Evolutionary conservation across 1,140 invertebrate species (phyloP).

Genomic region (Eulimnadia texana): DNA sequence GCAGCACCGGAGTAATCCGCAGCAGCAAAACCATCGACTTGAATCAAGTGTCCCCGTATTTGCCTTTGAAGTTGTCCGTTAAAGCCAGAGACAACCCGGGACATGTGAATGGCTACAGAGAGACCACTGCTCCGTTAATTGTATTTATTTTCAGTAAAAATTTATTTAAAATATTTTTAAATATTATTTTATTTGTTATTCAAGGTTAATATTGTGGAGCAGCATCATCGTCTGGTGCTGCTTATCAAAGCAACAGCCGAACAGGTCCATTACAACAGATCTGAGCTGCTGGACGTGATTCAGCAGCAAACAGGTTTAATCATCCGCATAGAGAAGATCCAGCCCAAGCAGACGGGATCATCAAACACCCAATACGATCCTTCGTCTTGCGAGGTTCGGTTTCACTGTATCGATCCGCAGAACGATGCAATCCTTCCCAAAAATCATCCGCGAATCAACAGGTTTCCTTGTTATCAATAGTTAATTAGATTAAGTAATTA

Average conservation of each 20-base stretch:
- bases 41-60: conserved; percentile 27
- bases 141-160: conserved; percentile 30
- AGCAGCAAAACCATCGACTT: conserved; percentile 2
- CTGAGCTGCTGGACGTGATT: conserved; percentile 47
- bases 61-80: conserved; percentile 59
- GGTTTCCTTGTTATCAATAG: conserved; percentile 26
- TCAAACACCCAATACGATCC: conserved; percentile 56
- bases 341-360: conserved; percentile 43
- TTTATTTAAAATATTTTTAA: background rate
- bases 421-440: conserved; percentile 54
- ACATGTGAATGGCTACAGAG: conserved; percentile 17
- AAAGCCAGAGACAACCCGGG: conserved; percentile 56
- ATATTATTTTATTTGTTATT: conserved; percentile 12
- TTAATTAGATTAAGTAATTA: conserved; percentile 7
- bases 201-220: conserved; percentile 46
- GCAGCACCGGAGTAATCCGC: conserved; percentile 40
- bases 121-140: conserved; percentile 43
- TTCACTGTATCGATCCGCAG: conserved; percentile 65
- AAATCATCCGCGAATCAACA: conserved; percentile 50
- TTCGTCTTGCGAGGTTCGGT: conserved; percentile 68
- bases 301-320: conserved; percentile 57
- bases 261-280: conserved; percentile 44
- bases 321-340: conserved; percentile 60
- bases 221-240: conserved; percentile 56
- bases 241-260: conserved; percentile 58